Conservation (phyloP, 2,888 invertebrate genomes). For the Andrena marginata region DNA sequence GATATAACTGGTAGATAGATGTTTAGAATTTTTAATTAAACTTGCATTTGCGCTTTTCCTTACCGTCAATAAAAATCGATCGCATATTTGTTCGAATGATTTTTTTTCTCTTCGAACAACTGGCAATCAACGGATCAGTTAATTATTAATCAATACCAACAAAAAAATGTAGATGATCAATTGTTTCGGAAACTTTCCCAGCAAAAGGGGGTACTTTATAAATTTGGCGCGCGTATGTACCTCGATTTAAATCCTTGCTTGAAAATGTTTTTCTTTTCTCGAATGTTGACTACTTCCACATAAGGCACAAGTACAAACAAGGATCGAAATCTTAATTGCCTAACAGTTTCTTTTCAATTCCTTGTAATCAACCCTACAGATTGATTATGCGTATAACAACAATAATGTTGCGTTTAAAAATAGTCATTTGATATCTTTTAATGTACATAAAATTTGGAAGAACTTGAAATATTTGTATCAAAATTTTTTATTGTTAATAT, state of each 20-base stretch:
- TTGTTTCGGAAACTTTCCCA: constrained; percentile 2
- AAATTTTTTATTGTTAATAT: constrained; percentile 7
- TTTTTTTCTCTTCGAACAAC: too few species aligned
- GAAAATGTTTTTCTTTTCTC: constrained; percentile 7
- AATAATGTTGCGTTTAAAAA: constrained; percentile 23
- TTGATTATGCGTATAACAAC: constrained; percentile 9
- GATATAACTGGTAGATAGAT: background rate
- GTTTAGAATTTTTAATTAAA: constrained; percentile 7
- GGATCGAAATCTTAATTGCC: constrained; percentile 17
- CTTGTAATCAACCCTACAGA: background rate
- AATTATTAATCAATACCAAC: constrained; percentile 3
- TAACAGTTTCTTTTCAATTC: constrained; percentile 5
- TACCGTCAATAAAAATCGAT: constrained; percentile 16
- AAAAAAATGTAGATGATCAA: background rate
- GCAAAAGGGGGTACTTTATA: constrained; percentile 10
- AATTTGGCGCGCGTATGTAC: constrained; percentile 31
- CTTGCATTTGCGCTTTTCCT: background rate
- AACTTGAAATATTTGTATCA: constrained; percentile 1
- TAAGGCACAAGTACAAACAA: constrained; percentile 39
- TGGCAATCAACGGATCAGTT: too few species aligned
- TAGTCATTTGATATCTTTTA: background rate
- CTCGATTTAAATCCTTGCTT: constrained; percentile 26
- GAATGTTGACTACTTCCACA: constrained; percentile 13
- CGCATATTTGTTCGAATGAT: too few species aligned
- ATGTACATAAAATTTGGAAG: constrained; percentile 2